phyloP scores from a whole-genome alignment of 2,888 invertebrate species.

The Acutogordius australiensis region DNA sequence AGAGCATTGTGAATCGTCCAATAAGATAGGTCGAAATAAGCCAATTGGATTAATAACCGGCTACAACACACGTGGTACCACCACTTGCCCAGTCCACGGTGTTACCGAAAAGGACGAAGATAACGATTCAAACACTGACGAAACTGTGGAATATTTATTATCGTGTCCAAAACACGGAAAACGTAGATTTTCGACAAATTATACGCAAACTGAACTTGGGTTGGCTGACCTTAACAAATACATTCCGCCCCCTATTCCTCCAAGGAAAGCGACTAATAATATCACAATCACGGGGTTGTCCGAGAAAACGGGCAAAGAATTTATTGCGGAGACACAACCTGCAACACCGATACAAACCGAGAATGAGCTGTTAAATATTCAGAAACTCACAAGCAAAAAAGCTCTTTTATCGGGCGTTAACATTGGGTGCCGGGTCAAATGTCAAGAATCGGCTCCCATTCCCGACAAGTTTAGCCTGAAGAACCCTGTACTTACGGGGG shows the following conservation, averaged over 20 bases:
- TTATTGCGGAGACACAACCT: neutral
- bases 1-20: neutral
- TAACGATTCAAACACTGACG: neutral
- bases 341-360: neutral
- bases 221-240: neutral
- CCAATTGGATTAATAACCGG: no score
- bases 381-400: neutral
- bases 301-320: neutral
- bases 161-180: slow-evolving; percentile 5
- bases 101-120: neutral
- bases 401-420: neutral
- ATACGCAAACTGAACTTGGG: neutral
- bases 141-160: neutral
- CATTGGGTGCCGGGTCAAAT: neutral
- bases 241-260: neutral
- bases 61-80: neutral
- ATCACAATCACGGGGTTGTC: neutral
- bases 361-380: neutral
- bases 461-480: neutral
- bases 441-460: neutral
- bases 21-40: neutral
- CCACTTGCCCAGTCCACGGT: neutral
- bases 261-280: neutral
- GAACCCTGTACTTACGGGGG: neutral
- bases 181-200: neutral